Evolutionary conservation across 23 tunicate genomes (phyloP).

Genomic region (Ascidia mentula): DNA sequence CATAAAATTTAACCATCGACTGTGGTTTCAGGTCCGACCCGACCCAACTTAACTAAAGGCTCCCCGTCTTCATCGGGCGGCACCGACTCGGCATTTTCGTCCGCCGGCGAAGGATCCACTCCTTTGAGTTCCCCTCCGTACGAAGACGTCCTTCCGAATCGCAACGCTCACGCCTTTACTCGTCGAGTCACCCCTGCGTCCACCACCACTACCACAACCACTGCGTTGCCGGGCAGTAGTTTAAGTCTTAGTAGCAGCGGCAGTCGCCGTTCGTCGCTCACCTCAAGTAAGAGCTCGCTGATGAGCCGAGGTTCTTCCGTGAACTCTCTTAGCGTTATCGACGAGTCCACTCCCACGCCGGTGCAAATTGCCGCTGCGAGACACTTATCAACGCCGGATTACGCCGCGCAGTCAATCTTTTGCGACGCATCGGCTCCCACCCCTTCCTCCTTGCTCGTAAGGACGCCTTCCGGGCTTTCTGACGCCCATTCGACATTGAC

Average conservation of each 20-base stretch:
- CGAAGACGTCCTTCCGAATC: slow-evolving; percentile 48
- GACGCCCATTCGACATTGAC: not conserved
- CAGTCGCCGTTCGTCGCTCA: slow-evolving; percentile 22
- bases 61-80: slow-evolving; percentile 57
- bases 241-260: slow-evolving; percentile 27
- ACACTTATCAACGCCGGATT: not conserved
- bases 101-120: slow-evolving; percentile 17
- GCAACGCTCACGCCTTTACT: slow-evolving; percentile 20
- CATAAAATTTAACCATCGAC: not conserved
- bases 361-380: slow-evolving; percentile 40
- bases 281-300: slow-evolving; percentile 55
- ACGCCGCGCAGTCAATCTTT: not conserved
- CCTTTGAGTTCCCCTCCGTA: slow-evolving; percentile 29
- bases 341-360: slow-evolving; percentile 64
- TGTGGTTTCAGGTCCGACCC: not conserved
- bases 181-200: not conserved
- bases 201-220: slow-evolving; percentile 25
- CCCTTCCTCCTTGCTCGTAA: not conserved
- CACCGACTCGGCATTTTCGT: slow-evolving; percentile 55
- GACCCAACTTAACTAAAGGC: slow-evolving; percentile 6
- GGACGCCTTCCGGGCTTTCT: not conserved
- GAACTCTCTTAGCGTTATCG: slow-evolving; percentile 57
- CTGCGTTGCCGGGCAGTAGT: slow-evolving; percentile 13
- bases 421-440: not conserved
- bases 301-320: slow-evolving; percentile 50